These are phyloP conservation scores for Eupithecia inturbata DNA, from an alignment of 2,888 invertebrate species.

Conservation along the genomic window DNA sequence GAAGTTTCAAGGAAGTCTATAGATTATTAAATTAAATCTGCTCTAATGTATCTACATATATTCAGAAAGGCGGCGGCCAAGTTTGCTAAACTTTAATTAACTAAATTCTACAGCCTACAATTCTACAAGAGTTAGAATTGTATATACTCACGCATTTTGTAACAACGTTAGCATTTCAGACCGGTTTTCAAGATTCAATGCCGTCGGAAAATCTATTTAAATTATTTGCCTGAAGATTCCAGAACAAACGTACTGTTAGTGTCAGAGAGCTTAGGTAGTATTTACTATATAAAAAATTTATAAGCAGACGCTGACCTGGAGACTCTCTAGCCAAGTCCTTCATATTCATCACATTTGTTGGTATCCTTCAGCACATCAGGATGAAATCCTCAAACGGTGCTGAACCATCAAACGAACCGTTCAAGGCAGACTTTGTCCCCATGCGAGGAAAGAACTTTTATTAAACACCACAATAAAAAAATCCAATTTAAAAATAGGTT, in stretches of 20 bases:
- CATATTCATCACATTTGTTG: constrained; percentile 85
- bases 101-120: background rate
- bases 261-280: background rate
- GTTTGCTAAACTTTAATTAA: background rate
- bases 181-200: background rate
- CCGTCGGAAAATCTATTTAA: background rate
- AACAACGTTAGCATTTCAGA: background rate
- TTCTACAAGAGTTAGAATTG: background rate
- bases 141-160: background rate
- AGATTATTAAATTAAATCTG: no score
- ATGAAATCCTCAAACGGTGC: constrained; percentile 61
- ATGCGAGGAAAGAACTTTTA: constrained; percentile 33
- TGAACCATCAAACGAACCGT: constrained; percentile 65
- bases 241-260: background rate
- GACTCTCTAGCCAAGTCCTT: constrained; percentile 85
- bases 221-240: background rate
- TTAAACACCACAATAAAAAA: background rate
- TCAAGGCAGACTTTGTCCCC: constrained; percentile 59
- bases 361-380: constrained; percentile 77
- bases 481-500: no score
- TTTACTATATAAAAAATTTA: background rate
- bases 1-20: no score
- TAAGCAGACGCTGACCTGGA: constrained; percentile 85
- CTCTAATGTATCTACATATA: no score
- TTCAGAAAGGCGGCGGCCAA: no score